Evolutionary conservation across 1,140 invertebrate genomes (phyloP).

Genomic region (Pentalonia nigronervosa): DNA sequence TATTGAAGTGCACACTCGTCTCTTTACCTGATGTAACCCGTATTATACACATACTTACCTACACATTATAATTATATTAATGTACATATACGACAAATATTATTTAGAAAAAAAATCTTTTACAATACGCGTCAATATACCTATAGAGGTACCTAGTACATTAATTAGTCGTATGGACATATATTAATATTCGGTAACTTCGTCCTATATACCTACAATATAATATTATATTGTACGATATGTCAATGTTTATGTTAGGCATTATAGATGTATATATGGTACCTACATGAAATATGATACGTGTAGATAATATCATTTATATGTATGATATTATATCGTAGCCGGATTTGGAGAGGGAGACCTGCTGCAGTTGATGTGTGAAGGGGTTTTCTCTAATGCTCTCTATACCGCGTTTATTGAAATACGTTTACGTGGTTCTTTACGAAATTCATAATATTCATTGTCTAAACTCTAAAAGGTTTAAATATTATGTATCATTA

Average conservation of each 20-base stretch:
- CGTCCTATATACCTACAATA: not conserved
- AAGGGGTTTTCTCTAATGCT: not conserved
- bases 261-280: too few relatives aligned
- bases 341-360: not conserved
- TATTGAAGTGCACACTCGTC: not conserved
- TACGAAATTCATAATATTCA: not conserved
- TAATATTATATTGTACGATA: not conserved
- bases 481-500: too few relatives aligned
- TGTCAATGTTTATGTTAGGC: too few relatives aligned
- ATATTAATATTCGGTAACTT: not conserved
- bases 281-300: too few relatives aligned
- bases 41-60: not conserved
- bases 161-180: not conserved
- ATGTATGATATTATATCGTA: not conserved
- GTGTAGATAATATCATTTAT: too few relatives aligned
- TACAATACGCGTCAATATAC: not conserved
- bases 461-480: too few relatives aligned
- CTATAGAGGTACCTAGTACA: too few relatives aligned
- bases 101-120: not conserved
- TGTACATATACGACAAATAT: not conserved
- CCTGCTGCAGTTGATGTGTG: not conserved
- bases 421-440: not conserved
- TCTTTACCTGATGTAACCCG: not conserved
- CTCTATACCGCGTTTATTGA: not conserved
- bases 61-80: too few relatives aligned